These are phyloP conservation scores for rat (Rattus norvegicus) DNA, from an alignment of 2,113 vertebrate species.

Conservation along the genomic window GRCr8 NC_086023.1:57144001-57144500, in stretches of 20 bases:
- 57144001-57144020: not conserved
- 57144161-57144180: not conserved
- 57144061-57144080: not conserved
- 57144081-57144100: not conserved
- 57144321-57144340: not conserved
- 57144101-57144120: not conserved
- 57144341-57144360: not conserved
- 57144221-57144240: not conserved
- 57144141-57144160: not conserved
- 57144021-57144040: not conserved
- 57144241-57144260: not conserved
- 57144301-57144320: no score
- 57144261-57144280: no score
- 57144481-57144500: not conserved
- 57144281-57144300: not conserved
- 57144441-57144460: not conserved
- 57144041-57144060: not conserved
- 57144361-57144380: not conserved
- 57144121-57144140: not conserved
- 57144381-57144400: not conserved
- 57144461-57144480: not conserved
- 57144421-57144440: not conserved
- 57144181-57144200: not conserved
- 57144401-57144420: not conserved
- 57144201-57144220: not conserved